Base-by-base conservation (phyloP, 2,888 invertebrate genomes). In the Pseudococcus viburni region DNA sequence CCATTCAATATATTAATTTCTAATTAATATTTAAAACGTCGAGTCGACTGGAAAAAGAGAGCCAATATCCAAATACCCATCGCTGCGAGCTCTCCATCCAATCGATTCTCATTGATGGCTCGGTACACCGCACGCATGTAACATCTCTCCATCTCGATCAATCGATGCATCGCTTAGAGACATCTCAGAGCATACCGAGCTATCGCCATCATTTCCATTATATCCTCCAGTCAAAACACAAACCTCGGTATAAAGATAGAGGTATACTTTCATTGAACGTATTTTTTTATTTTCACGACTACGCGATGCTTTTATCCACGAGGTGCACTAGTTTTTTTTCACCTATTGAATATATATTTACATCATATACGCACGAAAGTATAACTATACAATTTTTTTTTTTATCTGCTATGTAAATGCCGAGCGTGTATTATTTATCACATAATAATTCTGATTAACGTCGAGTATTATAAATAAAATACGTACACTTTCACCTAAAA, bases 11-110 rank as follows among this genome's bases (percentile, higher is more conserved):
- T 33, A 33, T 33, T 73, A 73, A 73, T 73, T 73, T 73, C 68
- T 73, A 73, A 73, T 73, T 73, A 73, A 73, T 73, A 73, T 33
- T 73, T 73, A 26, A 73, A 73, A 26, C 68, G 68, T 73, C 68
- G 26, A 26, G 9, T 33, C 26, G 26, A 33, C 26, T 33, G 1
- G 26, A 73, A 73, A 73, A 11, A 22, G 68, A 22, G 68, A 73
- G 68, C 11, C 33, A 33, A 73, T 73, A 26, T 73, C 33, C 33
- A 73, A 22, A 33, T 33, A 73, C 12, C 26, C 11, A 22, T 22
- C 68, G 68, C 68, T 33, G 3, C 12, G 33, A 73, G 68, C 68
- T 4, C 11, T 73, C 26, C 33, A 11, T 73, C 26, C 12, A 33
- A 33, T 33, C 26, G 1, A 33, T 73, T 33, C 33, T 15, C 33